Evolutionary conservation across 2,797 vertebrate genomes (phyloP), one percentile per base, ranked within the genome.

Genomic region (Mycteria americana): DNA sequence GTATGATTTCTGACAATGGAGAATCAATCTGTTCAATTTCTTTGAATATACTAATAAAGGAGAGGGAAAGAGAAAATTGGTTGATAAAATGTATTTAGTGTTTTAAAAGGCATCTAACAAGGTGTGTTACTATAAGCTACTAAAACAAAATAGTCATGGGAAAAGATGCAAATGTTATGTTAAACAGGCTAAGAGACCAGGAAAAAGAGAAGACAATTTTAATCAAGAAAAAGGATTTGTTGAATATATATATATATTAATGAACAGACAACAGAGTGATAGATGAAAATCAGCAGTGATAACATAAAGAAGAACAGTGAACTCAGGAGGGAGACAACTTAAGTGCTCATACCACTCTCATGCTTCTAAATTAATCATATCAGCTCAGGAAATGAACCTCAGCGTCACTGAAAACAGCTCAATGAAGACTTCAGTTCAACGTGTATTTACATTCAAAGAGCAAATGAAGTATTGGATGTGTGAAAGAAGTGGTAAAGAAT

Each of bases 311-410:
- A 81, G 73, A 94, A 69, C 25, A 56, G 56, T 43, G 91, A 78
- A 59, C 65, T 85, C 50, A 62, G 88, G 88, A 80, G 69, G 62
- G 51, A 91, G 57, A 78, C 68, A 91, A 48, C 11, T 80, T 85
- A 96, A 85, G 37, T 28, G 6, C 67, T 92, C 70, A 37, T 77
- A 88, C 23, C 31, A 70, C 45, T 95, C 46, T 68, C 24, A 30
- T 50, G 37, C 30, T 93, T 72, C 85, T 81, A 86, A 90, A 91
- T 92, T 79, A 94, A 89, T 82, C 80, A 67, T 85, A 94, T 74
- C 75, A 89, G 62, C 73, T 95, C 85, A 92, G 84, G 89, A 94
- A 89, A 92, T 77, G 72, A 94, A 77, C 56, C 48, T 92, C 84
- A 65, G 17, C 77, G 74, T 87, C 77, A 82, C 23, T 80, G 53